Evolutionary conservation across 2,888 invertebrate genomes (phyloP).

Genomic region (Tetheella fluctuosa): DNA sequence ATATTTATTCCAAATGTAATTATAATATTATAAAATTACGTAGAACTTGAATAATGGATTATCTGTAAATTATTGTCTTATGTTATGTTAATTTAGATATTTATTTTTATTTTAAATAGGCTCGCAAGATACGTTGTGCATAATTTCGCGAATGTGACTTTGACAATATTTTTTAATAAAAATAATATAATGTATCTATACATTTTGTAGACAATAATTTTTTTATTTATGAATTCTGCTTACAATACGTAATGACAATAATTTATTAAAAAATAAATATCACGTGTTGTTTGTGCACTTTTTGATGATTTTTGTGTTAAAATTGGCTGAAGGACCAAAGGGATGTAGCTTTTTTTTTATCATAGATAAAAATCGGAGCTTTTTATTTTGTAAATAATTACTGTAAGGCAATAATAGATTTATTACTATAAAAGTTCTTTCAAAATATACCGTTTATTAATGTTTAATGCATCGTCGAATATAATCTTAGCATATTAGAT

Average conservation of each 20-base stretch:
- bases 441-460: background rate
- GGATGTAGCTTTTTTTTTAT: background rate
- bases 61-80: too few relatives aligned
- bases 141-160: constrained; percentile 68
- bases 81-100: too few relatives aligned
- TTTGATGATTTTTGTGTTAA: constrained; percentile 18
- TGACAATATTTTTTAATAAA: constrained; percentile 66
- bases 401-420: background rate
- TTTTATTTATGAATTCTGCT: background rate
- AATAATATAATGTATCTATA: background rate
- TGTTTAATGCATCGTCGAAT: too few relatives aligned
- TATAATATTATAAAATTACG: background rate
- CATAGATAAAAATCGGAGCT: background rate
- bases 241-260: constrained; percentile 21
- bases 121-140: constrained; percentile 23
- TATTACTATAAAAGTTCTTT: background rate
- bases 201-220: background rate
- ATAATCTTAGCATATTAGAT: background rate
- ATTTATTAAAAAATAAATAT: constrained; percentile 20
- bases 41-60: too few relatives aligned
- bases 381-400: constrained; percentile 8
- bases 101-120: too few relatives aligned
- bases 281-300: constrained; percentile 36
- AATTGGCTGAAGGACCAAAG: constrained; percentile 11
- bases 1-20: constrained; percentile 14